Conservation (phyloP, 2,113 vertebrate species). For the Rissa tridactyla region DNA sequence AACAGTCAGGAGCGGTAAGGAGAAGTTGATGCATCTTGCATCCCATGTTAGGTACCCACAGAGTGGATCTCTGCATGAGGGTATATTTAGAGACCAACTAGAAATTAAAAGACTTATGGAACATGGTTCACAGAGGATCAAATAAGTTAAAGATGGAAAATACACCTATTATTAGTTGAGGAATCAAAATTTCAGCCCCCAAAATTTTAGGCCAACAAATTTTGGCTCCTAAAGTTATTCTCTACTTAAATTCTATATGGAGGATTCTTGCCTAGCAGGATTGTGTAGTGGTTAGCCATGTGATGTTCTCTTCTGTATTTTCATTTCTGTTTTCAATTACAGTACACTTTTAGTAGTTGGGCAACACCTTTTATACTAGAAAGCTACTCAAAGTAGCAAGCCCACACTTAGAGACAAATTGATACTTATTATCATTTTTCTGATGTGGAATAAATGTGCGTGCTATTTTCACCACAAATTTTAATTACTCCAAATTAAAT, state of each 20-base stretch:
- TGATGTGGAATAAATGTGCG: neutral
- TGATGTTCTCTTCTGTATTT: neutral
- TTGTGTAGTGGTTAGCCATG: neutral
- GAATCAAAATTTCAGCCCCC: neutral
- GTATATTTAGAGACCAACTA: neutral
- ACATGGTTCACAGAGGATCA: neutral
- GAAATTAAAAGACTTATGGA: neutral
- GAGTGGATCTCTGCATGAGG: neutral
- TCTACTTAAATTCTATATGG: neutral
- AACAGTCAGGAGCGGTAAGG: neutral
- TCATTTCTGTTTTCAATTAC: neutral
- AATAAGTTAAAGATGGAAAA: neutral
- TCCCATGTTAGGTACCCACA: neutral
- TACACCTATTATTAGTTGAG: neutral
- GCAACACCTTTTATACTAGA: neutral
- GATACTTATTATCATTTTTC: conserved; percentile 7
- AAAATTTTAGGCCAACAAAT: neutral
- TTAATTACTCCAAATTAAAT: conserved; percentile 32
- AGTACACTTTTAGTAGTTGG: neutral
- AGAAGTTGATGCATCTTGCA: neutral
- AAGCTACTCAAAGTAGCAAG: neutral
- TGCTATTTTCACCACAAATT: neutral
- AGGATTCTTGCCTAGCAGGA: neutral
- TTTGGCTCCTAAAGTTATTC: neutral
- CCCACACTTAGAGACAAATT: neutral